These are phyloP conservation scores for Mamestra brassicae DNA, from an alignment of 2,888 invertebrate species.

Conservation along the genomic window DNA sequence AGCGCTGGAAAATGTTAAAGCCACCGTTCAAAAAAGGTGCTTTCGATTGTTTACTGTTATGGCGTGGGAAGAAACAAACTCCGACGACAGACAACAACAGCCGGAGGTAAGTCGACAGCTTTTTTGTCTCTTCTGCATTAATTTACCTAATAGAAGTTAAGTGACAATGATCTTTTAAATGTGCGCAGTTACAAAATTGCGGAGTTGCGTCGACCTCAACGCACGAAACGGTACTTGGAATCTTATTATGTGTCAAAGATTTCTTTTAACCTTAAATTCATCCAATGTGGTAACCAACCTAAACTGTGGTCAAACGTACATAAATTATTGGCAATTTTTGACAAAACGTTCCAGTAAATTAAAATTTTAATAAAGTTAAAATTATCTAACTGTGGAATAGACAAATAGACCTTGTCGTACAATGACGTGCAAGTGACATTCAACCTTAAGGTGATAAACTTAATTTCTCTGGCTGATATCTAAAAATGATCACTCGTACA, in stretches of 20 bases:
- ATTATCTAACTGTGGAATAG: not conserved
- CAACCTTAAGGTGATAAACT: not conserved
- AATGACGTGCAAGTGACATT: not conserved
- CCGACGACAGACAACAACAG: slow-evolving; percentile 72
- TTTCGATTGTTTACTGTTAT: slow-evolving; percentile 85
- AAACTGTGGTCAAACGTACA: not conserved
- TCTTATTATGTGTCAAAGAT: not conserved
- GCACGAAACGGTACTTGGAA: not conserved
- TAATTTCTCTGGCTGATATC: not conserved
- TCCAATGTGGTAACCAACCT: not conserved
- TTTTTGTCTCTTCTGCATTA: slow-evolving; percentile 28
- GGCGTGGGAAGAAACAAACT: slow-evolving; percentile 84
- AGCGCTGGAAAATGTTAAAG: slow-evolving; percentile 83
- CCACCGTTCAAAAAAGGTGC: slow-evolving; percentile 84
- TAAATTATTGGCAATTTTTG: not conserved
- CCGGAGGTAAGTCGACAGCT: slow-evolving; percentile 78
- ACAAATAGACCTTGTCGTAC: not conserved
- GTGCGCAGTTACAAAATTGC: slow-evolving; percentile 18
- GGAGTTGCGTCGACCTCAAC: slow-evolving; percentile 13
- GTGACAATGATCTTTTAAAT: slow-evolving; percentile 24
- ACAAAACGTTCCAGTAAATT: not conserved
- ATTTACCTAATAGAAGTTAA: slow-evolving; percentile 9
- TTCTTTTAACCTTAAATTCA: slow-evolving; percentile 10
- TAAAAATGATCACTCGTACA: not conserved
- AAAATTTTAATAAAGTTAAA: not conserved